Evolutionary conservation across 2,797 vertebrate species (phyloP).

Genomic region (Eleutherodactylus coqui): DNA sequence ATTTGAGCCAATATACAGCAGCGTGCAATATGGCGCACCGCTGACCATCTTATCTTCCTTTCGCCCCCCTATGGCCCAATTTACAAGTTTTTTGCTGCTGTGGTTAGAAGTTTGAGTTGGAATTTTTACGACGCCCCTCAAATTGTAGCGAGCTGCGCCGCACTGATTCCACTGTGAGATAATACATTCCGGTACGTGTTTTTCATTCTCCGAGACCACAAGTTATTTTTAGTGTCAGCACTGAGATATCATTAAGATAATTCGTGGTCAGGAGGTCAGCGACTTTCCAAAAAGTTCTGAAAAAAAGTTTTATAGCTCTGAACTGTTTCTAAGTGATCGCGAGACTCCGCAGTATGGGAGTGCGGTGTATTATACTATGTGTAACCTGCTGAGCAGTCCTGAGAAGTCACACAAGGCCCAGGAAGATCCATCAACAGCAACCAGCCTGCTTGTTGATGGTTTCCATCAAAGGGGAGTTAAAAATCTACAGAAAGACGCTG

Average conservation of each 20-base stretch:
- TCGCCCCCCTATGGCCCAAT: too few relatives aligned
- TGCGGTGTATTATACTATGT: not conserved
- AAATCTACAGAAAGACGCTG: not conserved
- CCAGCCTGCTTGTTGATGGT: not conserved
- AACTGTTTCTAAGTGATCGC: not conserved
- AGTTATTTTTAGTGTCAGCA: slow-evolving; percentile 28
- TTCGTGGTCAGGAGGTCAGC: not conserved
- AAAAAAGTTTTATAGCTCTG: not conserved
- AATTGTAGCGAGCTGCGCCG: not conserved
- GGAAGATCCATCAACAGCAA: not conserved
- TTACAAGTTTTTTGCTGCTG: not conserved
- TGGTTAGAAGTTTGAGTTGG: not conserved
- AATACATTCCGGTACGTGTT: not conserved
- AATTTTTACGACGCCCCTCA: not conserved
- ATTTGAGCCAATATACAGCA: too few relatives aligned
- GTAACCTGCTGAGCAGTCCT: too few relatives aligned
- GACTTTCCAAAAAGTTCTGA: not conserved
- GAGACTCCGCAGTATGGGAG: not conserved
- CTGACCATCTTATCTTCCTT: too few relatives aligned
- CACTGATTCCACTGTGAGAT: not conserved
- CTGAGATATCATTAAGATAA: slow-evolving; percentile 19
- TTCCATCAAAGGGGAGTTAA: not conserved
- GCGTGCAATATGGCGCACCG: too few relatives aligned
- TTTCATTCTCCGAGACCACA: slow-evolving; percentile 6
- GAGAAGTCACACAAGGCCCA: too few relatives aligned